phyloP scores from a whole-genome alignment of 2,888 invertebrate genomes.

The Aporophyla nigra region DNA sequence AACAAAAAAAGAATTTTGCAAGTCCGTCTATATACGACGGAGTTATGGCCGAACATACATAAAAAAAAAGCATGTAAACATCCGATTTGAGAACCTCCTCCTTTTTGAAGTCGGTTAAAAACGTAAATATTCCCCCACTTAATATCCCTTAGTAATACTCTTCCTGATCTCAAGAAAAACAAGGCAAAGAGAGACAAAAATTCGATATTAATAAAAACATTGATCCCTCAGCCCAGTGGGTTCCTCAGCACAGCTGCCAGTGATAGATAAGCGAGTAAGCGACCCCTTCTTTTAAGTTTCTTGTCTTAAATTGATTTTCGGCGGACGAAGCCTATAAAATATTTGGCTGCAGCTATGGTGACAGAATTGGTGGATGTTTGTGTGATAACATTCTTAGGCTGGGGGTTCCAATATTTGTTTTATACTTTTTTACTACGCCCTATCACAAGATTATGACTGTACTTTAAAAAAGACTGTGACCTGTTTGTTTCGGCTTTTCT shows the following conservation, averaged over 20 bases:
- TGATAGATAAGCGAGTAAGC: constrained; percentile 86
- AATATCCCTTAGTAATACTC: constrained; percentile 37
- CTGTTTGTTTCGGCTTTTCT: no score
- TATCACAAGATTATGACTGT: no score
- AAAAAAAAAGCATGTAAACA: no score
- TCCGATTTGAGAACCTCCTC: no score
- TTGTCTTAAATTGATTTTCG: constrained; percentile 85
- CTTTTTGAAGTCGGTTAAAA: no score
- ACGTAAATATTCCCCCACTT: constrained; percentile 31
- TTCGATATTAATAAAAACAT: constrained; percentile 63
- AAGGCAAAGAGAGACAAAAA: constrained; percentile 44
- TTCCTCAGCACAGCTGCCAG: constrained; percentile 84
- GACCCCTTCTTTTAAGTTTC: constrained; percentile 84
- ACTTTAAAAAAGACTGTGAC: no score
- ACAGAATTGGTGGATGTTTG: constrained; percentile 42
- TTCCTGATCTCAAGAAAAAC: constrained; percentile 43
- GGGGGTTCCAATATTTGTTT: neutral
- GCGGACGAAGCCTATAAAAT: constrained; percentile 80
- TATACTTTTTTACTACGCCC: no score
- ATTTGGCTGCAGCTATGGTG: constrained; percentile 77
- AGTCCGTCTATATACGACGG: no score
- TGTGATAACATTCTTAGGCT: neutral
- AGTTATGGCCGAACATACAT: no score
- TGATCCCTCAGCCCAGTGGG: constrained; percentile 67
- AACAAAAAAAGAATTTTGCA: no score